A percentile compares a stretch with the other conserved stretches of the same genome.
Conservation (phyloP, 2,113 vertebrate genomes). For the Anhinga anhinga region DNA sequence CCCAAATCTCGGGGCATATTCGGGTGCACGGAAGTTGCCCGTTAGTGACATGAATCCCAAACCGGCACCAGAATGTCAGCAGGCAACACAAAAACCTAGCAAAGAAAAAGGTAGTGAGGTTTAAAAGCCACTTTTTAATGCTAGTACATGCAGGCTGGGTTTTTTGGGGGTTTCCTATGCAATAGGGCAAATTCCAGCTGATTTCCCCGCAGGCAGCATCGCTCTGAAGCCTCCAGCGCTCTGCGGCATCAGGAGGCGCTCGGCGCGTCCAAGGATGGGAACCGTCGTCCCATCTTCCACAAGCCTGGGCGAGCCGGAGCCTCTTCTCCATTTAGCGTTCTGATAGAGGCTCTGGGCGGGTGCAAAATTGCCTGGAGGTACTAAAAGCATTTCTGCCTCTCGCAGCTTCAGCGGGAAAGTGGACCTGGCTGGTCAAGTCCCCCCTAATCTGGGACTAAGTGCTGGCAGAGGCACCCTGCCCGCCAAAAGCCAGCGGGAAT, state of each 20-base stretch:
- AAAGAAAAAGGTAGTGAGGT: not conserved
- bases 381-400: not conserved
- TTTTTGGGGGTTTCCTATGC: not conserved
- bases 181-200: not conserved
- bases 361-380: not conserved
- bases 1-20: not conserved
- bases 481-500: not conserved
- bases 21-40: not conserved
- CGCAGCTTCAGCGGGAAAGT: not conserved
- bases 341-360: not conserved
- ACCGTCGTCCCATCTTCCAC: no score
- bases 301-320: not conserved
- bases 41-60: not conserved
- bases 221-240: not conserved
- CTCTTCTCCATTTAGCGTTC: not conserved
- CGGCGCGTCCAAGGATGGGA: not conserved
- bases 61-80: not conserved
- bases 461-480: not conserved
- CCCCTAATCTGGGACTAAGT: not conserved
- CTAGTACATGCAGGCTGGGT: not conserved
- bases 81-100: not conserved
- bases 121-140: not conserved
- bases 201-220: not conserved
- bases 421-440: not conserved
- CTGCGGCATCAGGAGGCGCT: not conserved